These are phyloP conservation scores for Xerus inauris DNA, from an alignment of 2,113 vertebrate species.

Conservation along the genomic window DNA sequence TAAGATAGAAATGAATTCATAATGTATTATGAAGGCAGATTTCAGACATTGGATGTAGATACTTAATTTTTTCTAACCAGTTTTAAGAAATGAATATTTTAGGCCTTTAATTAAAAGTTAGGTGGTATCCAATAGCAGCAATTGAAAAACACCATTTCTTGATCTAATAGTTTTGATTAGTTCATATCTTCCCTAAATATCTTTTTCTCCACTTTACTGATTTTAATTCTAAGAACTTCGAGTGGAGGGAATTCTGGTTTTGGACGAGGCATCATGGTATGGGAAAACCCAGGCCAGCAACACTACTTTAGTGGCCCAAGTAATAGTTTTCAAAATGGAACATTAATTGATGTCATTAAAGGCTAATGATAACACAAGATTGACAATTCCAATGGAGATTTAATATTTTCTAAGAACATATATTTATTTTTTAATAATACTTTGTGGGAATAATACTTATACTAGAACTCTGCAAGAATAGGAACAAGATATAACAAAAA, in stretches of 20 bases:
- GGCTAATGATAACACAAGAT: neutral
- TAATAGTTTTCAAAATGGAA: slow-evolving; percentile 18
- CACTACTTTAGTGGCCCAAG: neutral
- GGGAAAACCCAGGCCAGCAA: neutral
- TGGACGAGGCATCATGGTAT: neutral
- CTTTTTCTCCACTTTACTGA: neutral
- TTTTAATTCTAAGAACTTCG: neutral
- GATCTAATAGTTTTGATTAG: neutral
- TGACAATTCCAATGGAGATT: neutral
- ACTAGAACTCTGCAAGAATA: neutral
- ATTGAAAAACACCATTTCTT: neutral
- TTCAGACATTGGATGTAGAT: neutral
- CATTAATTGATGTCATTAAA: neutral
- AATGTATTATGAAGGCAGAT: neutral
- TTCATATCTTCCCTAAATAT: neutral
- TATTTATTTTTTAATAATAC: neutral
- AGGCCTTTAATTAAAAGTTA: neutral
- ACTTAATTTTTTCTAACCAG: neutral
- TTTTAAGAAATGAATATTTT: neutral
- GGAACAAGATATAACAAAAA: neutral
- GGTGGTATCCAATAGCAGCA: neutral
- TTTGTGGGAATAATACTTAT: neutral
- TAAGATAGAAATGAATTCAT: neutral
- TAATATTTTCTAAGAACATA: slow-evolving; percentile 9
- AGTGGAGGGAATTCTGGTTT: neutral